phyloP scores from a whole-genome alignment of 1,140 invertebrate genomes.

The Phymorhynchus buccinoides region DNA sequence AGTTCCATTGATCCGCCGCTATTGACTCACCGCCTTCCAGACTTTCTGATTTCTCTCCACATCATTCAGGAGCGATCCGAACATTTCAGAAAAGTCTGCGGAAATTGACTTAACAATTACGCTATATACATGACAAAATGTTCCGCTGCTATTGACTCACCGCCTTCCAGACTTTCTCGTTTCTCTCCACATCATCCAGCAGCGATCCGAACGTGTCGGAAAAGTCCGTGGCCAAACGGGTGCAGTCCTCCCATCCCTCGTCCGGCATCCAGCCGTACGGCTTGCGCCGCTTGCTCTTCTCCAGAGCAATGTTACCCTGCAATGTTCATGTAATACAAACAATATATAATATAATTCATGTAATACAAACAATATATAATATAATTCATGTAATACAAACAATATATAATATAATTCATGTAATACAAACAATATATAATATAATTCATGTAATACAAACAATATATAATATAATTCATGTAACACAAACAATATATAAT shows the following conservation, averaged over 20 bases:
- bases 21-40: conserved; percentile 80
- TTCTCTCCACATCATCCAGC: conserved; percentile 79
- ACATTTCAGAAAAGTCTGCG: conserved; percentile 80
- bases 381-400: too few relatives aligned
- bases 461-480: too few relatives aligned
- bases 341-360: too few relatives aligned
- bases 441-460: too few relatives aligned
- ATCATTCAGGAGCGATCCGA: conserved; percentile 80
- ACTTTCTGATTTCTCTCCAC: conserved; percentile 77
- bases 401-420: too few relatives aligned
- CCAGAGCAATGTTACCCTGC: conserved; percentile 82
- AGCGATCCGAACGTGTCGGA: conserved; percentile 79
- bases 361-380: too few relatives aligned
- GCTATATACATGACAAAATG: background rate
- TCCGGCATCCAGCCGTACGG: conserved; percentile 83
- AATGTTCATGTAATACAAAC: conserved; percentile 33
- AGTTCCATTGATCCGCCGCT: conserved; percentile 9
- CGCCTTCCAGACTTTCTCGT: conserved; percentile 80
- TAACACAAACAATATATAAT: too few relatives aligned
- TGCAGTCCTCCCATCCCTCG: conserved; percentile 86
- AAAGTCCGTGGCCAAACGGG: conserved; percentile 82
- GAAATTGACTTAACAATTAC: too few relatives aligned
- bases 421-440: too few relatives aligned
- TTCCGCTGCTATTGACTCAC: conserved; percentile 71
- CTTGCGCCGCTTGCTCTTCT: conserved; percentile 80